Percentiles rank a stretch among this genome's conserved stretches.
Conservation (phyloP, 2,797 vertebrate genomes). For the Avahi laniger region DNA sequence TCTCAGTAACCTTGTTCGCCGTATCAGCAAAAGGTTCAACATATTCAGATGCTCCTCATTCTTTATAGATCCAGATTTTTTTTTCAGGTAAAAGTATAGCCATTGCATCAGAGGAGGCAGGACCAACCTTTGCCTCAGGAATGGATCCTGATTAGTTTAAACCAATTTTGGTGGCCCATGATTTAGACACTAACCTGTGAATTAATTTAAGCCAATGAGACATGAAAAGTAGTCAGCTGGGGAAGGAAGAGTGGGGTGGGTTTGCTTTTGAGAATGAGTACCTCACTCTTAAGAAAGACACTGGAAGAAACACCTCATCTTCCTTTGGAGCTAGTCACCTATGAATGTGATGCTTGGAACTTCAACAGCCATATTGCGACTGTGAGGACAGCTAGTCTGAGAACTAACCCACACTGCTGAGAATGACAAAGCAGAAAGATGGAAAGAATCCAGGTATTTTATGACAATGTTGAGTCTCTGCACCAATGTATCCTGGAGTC, state of each 20-base stretch:
- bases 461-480: neutral
- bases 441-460: neutral
- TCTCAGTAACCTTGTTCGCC: neutral
- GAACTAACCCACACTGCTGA: neutral
- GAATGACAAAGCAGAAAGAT: neutral
- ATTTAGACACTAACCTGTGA: neutral
- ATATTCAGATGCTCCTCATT: neutral
- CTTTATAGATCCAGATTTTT: neutral
- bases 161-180: neutral
- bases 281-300: neutral
- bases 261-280: conserved; percentile 23
- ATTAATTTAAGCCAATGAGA: neutral
- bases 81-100: neutral
- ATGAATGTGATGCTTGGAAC: neutral
- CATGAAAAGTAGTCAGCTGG: neutral
- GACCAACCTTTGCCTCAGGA: neutral
- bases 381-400: neutral
- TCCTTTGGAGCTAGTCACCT: neutral
- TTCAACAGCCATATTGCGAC: neutral
- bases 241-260: neutral
- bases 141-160: neutral
- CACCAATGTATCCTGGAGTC: neutral
- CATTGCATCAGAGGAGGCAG: neutral
- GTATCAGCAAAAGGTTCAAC: neutral
- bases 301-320: neutral